Evolutionary conservation across 2,113 vertebrate species (phyloP).

Genomic region (Syngnathus scovelli): DNA sequence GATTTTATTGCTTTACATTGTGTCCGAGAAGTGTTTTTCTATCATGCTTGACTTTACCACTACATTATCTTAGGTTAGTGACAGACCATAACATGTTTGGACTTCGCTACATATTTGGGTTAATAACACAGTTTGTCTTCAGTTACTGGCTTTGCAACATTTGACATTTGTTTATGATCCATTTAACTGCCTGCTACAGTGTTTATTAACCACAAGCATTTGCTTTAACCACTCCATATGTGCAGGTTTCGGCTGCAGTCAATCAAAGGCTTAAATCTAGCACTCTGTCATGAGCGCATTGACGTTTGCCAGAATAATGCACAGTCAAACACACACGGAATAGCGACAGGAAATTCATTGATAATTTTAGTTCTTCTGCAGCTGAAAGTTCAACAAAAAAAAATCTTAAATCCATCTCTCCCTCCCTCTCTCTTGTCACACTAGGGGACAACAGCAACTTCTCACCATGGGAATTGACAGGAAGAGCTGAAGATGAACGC

Average conservation of each 20-base stretch:
- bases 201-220: conserved; percentile 5
- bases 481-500: not conserved
- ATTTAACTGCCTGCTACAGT: conserved; percentile 7
- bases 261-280: conserved; percentile 2
- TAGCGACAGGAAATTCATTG: not conserved
- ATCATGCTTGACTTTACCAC: not conserved
- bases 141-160: not conserved
- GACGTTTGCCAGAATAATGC: not conserved
- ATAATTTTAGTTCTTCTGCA: not conserved
- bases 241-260: not conserved
- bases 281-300: not conserved
- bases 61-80: not conserved
- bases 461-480: conserved; percentile 35
- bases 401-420: not conserved
- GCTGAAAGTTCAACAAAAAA: not conserved
- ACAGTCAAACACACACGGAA: not conserved
- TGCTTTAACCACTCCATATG: conserved; percentile 1
- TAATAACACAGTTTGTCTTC: not conserved
- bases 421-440: not conserved
- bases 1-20: too few relatives aligned
- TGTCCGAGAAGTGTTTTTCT: too few relatives aligned
- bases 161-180: conserved; percentile 9
- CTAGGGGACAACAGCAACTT: conserved; percentile 31
- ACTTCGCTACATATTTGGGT: not conserved
- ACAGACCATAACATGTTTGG: not conserved